A percentile compares a stretch with the other conserved stretches of the same genome.
Conservation (phyloP, 2,113 vertebrate species). For the Aviceda subcristata region DNA sequence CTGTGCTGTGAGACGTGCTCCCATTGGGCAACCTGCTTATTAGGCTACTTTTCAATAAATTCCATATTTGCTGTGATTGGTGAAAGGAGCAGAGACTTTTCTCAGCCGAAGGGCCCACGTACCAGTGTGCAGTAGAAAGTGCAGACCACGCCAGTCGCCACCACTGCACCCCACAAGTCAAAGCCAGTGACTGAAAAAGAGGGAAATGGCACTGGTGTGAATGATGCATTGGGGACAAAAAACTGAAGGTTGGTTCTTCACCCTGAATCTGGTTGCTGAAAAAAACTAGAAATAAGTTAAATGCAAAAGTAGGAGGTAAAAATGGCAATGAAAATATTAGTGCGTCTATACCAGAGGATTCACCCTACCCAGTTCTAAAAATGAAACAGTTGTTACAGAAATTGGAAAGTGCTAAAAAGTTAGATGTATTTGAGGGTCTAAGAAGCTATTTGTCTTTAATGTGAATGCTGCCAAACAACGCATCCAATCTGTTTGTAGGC, state of each 20-base stretch:
- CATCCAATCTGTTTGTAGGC: neutral
- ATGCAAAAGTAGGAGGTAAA: neutral
- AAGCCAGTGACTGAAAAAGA: slow-evolving; percentile 83
- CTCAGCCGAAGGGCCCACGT: neutral
- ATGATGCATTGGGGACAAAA: neutral
- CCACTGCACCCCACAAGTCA: slow-evolving; percentile 85
- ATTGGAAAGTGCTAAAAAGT: neutral
- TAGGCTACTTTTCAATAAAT: neutral
- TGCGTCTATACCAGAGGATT: neutral
- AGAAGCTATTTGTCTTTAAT: neutral
- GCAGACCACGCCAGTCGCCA: slow-evolving; percentile 86
- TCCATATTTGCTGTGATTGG: neutral
- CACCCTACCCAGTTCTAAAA: neutral
- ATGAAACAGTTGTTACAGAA: neutral
- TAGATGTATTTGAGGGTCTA: neutral
- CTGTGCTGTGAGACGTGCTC: neutral
- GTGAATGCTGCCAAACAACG: neutral
- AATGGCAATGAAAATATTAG: neutral
- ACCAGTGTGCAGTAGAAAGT: slow-evolving; percentile 93
- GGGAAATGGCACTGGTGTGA: neutral
- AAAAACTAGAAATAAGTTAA: neutral
- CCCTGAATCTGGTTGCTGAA: neutral
- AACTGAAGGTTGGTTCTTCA: neutral
- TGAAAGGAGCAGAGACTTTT: neutral
- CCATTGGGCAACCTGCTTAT: neutral